These are phyloP conservation scores for Catamblyrhynchus diadema DNA, from an alignment of 2,797 vertebrate genomes.

Conservation along the genomic window DNA sequence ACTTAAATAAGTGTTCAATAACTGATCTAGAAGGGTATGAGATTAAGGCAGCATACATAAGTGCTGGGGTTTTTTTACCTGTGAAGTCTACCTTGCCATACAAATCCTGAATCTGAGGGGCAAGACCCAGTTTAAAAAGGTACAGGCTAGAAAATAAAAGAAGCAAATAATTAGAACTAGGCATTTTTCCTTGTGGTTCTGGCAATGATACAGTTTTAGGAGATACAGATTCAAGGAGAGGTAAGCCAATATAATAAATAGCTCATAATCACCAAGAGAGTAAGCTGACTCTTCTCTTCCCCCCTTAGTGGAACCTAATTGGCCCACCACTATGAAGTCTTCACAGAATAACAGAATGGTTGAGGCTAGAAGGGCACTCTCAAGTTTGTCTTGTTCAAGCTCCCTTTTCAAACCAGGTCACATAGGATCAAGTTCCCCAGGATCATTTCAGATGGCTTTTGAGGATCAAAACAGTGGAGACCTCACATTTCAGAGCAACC, in stretches of 20 bases:
- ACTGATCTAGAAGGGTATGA: neutral
- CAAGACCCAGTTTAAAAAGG: slow-evolving; percentile 96
- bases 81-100: slow-evolving; percentile 99
- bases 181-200: neutral
- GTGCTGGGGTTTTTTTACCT: slow-evolving; percentile 75
- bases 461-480: neutral
- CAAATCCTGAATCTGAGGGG: slow-evolving; percentile 96
- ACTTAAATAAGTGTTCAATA: neutral
- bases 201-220: neutral
- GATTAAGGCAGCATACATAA: neutral
- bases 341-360: neutral
- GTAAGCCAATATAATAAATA: neutral
- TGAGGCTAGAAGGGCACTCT: neutral
- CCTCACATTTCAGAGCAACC: neutral
- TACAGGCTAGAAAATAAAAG: slow-evolving; percentile 84
- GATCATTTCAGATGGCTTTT: neutral
- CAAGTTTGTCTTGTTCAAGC: neutral
- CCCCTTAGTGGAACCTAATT: neutral
- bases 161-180: neutral
- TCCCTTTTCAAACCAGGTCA: neutral
- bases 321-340: neutral
- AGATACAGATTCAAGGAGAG: neutral
- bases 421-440: neutral
- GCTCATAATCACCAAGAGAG: neutral
- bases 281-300: neutral